Base-by-base conservation (phyloP, 2,888 invertebrate species). In the Ochlodes sylvanus region DNA sequence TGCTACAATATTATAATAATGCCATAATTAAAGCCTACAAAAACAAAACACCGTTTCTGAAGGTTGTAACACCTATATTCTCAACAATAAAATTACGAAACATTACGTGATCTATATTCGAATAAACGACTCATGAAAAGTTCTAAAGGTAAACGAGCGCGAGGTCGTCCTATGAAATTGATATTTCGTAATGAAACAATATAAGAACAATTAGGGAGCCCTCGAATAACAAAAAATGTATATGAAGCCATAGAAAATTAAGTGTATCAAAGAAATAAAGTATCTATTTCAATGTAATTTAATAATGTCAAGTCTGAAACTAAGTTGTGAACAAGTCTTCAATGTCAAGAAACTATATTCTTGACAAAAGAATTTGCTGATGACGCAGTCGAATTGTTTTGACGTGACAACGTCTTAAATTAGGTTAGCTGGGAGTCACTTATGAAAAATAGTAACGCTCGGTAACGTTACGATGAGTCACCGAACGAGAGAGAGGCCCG, bases 101-200 rank as follows among this genome's bases (percentile, higher is more conserved):
- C 73, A 64, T 74, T 73, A 73, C 72, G 75, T 78, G 78, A 77
- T 77, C 77, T 79, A 78, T 71, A 76, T 79, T 73, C 55, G 62
- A 75, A 79, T 73, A 71, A 73, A 63, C 71, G 69, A 71, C 38
- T 72, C 68, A 71, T 72, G 70, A 77, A 77, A 80, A 80, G 72
- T 74, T 74, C 71, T 75, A 73, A 74, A 81, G 78, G 73, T 73
- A 76, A 82, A 80, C 75, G 72, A 74, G 81, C 73, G 77, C 86
- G 77, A 84, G 86, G 86, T 77, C 77, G 69, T 55, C 64, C 70
- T 71, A 68, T 73, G 63, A 76, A 75, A 74, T 65, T 68, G 63
- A 64, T 60, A 63, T 71, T 71, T 71, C 70, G 70, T 73, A 73
- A 75, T 44, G n/a, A 42, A 67, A 63, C 52, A 57, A 65, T 41